These are phyloP conservation scores for Madoqua kirkii DNA, from an alignment of 2,113 vertebrate genomes.

Conservation along the genomic window DNA sequence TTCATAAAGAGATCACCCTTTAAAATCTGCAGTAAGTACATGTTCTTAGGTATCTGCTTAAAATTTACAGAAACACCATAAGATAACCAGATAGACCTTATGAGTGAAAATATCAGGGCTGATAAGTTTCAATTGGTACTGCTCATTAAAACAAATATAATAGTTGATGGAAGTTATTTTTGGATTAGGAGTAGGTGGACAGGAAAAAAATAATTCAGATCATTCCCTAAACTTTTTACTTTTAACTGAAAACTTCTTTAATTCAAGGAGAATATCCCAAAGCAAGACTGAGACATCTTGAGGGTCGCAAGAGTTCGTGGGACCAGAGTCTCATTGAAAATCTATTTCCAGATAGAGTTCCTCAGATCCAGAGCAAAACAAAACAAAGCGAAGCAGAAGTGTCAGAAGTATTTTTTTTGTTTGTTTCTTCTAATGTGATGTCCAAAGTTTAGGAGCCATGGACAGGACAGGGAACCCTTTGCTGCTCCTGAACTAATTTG, in stretches of 20 bases:
- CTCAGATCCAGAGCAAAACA: not conserved
- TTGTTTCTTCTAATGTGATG: not conserved
- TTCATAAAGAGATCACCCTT: not conserved
- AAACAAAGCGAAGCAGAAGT: not conserved
- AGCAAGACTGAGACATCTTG: not conserved
- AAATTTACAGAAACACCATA: not conserved
- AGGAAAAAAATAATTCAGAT: not conserved
- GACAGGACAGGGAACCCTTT: not conserved
- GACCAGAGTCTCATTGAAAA: not conserved
- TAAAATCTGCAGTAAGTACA: not conserved
- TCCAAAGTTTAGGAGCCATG: not conserved
- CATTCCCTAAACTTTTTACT: not conserved
- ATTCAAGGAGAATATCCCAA: not conserved
- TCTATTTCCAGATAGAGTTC: not conserved
- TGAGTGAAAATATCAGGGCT: not conserved
- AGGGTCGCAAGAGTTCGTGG: not conserved
- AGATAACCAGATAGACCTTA: not conserved
- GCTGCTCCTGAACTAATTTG: not conserved
- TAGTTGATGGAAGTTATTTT: not conserved
- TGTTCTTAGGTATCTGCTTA: not conserved
- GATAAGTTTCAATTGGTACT: fast-evolving
- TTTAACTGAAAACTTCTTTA: not conserved
- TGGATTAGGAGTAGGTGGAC: not conserved
- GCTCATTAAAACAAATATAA: not conserved
- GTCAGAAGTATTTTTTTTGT: not conserved